Evolutionary conservation across 1,140 invertebrate genomes (phyloP).

Genomic region (Drosophila baimaii): DNA sequence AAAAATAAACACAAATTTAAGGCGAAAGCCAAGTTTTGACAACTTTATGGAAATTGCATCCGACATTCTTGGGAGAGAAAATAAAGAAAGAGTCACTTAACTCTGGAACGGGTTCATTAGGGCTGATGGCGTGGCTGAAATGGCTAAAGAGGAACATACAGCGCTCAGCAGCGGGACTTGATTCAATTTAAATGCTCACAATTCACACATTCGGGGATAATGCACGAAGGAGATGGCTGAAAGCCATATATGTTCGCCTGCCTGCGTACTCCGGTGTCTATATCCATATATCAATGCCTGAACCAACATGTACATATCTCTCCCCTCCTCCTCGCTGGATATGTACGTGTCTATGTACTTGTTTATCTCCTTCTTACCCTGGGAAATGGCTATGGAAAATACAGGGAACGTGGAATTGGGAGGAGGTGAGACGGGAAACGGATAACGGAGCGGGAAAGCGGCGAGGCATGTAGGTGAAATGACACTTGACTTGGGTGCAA

Average conservation of each 20-base stretch:
- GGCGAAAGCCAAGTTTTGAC: slow-evolving; percentile 27
- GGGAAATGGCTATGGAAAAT: too few relatives aligned
- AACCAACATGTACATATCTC: not conserved
- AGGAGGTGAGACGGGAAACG: too few relatives aligned
- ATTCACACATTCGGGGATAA: slow-evolving; percentile 3
- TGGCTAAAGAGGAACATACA: not conserved
- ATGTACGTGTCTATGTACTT: too few relatives aligned
- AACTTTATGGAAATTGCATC: slow-evolving; percentile 42
- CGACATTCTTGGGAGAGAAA: not conserved
- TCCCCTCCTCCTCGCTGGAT: not conserved
- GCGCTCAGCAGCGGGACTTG: not conserved
- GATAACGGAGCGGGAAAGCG: not conserved
- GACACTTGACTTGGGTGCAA: not conserved
- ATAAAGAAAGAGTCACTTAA: slow-evolving; percentile 32
- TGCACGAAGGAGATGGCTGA: not conserved
- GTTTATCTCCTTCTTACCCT: too few relatives aligned
- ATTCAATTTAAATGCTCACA: slow-evolving; percentile 3
- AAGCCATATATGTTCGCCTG: slow-evolving; percentile 9
- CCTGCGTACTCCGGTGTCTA: not conserved
- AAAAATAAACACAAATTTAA: slow-evolving; percentile 36
- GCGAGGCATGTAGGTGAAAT: not conserved
- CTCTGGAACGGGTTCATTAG: slow-evolving; percentile 20
- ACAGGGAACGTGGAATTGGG: too few relatives aligned
- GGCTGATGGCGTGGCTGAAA: slow-evolving; percentile 13
- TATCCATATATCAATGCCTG: slow-evolving; percentile 7